Conservation (phyloP, 2,797 vertebrate genomes). For the Xiphorhynchus erythropygius region DNA sequence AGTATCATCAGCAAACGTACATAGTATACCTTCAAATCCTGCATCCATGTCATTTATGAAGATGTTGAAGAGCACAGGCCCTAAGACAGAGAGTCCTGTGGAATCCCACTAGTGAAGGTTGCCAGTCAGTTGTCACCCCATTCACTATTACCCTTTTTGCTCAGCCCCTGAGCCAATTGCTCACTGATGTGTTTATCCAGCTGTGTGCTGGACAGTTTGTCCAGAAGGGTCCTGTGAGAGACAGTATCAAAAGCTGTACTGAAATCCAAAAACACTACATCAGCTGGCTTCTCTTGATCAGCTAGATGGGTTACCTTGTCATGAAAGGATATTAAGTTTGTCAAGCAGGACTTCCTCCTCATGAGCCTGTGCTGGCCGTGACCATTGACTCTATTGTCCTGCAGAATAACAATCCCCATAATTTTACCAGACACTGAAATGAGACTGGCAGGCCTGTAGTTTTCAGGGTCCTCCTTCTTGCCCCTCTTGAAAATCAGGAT, state of each 20-base stretch:
- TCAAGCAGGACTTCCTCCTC: background rate
- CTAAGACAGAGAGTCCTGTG: background rate
- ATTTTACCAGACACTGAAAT: background rate
- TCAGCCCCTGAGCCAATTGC: background rate
- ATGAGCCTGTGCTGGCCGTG: background rate
- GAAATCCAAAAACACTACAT: background rate
- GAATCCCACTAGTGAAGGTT: background rate
- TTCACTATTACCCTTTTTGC: background rate
- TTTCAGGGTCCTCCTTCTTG: background rate
- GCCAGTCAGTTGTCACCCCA: background rate
- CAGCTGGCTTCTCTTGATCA: background rate
- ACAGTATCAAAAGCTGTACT: background rate
- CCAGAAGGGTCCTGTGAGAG: background rate
- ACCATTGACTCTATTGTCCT: background rate
- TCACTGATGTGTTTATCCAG: background rate
- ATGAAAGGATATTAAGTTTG: background rate
- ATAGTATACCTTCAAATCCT: background rate
- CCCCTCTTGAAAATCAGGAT: background rate
- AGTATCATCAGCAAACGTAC: fast-evolving
- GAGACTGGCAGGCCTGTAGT: background rate
- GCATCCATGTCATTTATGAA: background rate
- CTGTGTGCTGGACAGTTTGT: background rate
- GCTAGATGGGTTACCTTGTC: background rate
- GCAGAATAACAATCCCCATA: background rate
- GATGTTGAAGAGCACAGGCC: background rate